Evolutionary conservation across 2,888 invertebrate species (phyloP).

Genomic region (Patella caerulea): DNA sequence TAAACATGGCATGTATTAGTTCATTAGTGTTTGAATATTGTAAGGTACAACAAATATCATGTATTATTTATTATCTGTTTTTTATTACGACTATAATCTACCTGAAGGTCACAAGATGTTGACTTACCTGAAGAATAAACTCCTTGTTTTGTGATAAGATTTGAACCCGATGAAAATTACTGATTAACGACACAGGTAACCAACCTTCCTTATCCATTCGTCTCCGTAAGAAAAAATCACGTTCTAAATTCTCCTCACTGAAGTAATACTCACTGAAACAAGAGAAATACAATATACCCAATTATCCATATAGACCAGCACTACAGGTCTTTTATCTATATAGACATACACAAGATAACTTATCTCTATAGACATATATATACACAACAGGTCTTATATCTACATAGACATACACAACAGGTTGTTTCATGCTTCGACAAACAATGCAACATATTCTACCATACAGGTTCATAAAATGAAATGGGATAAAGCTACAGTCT

Average conservation of each 20-base stretch:
- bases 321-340: neutral
- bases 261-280: constrained; percentile 96
- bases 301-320: neutral
- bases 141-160: constrained; percentile 87
- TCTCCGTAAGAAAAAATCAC: constrained; percentile 95
- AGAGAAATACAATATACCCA: constrained; percentile 5
- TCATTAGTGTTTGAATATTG: too few relatives aligned
- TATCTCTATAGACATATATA: neutral
- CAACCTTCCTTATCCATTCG: constrained; percentile 97
- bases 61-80: too few relatives aligned
- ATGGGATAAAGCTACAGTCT: too few relatives aligned
- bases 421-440: too few relatives aligned
- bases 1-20: too few relatives aligned
- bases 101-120: neutral
- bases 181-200: constrained; percentile 92
- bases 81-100: too few relatives aligned
- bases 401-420: too few relatives aligned
- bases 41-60: too few relatives aligned
- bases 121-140: constrained; percentile 81
- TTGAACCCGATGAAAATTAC: constrained; percentile 94
- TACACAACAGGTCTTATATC: too few relatives aligned
- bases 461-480: too few relatives aligned
- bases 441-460: too few relatives aligned
- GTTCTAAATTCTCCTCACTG: constrained; percentile 93
- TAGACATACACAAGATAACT: neutral